phyloP scores from a whole-genome alignment of 2,113 vertebrate genomes.

The Rhinopomastus cyanomelas region DNA sequence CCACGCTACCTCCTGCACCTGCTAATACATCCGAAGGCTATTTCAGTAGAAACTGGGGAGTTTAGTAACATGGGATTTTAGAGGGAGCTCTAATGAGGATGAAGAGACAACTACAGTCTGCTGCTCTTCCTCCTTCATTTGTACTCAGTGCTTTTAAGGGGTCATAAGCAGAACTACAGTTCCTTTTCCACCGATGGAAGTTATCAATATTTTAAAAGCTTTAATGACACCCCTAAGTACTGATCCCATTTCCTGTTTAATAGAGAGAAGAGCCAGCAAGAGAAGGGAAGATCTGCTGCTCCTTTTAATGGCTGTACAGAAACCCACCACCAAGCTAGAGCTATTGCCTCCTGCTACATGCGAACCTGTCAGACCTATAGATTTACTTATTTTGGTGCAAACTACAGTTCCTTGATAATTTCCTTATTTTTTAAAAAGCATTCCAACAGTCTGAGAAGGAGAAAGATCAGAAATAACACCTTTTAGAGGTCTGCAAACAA shows the following conservation, averaged over 20 bases:
- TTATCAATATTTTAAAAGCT: not conserved
- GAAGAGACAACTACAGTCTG: not conserved
- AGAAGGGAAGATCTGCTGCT: not conserved
- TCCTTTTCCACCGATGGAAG: not conserved
- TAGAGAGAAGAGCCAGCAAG: not conserved
- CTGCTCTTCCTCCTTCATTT: not conserved
- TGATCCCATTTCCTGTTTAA: not conserved
- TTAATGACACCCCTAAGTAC: not conserved
- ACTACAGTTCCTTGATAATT: not conserved
- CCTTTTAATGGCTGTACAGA: not conserved
- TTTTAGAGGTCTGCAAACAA: not conserved
- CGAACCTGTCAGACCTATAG: not conserved
- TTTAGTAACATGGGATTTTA: not conserved
- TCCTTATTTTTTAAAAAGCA: not conserved
- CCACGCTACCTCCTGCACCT: not conserved
- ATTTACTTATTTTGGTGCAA: not conserved
- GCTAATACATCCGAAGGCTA: not conserved
- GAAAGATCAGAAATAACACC: not conserved
- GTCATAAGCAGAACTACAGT: not conserved
- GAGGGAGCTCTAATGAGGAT: not conserved
- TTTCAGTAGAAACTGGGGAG: not conserved
- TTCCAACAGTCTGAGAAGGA: not conserved
- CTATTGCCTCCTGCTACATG: not conserved
- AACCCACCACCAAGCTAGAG: not conserved
- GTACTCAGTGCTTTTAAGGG: not conserved